Evolutionary conservation across 2,113 vertebrate species (phyloP), one percentile per base, ranked within the genome.

Genomic region (Zosterops borbonicus): DNA sequence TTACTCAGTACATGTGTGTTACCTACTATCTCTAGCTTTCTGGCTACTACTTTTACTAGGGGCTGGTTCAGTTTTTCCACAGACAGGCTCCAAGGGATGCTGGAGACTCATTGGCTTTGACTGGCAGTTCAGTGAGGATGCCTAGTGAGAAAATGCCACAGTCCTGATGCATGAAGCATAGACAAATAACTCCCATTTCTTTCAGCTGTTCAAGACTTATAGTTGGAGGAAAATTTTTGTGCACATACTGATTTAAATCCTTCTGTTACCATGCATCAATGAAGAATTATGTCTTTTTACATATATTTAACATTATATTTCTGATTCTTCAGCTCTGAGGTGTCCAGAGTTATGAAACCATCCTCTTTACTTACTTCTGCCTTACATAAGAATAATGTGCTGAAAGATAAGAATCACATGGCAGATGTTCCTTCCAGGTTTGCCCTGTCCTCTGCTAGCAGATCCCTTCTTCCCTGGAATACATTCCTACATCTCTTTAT

Each of bases 311-410:
- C 15, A 63, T 50, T 22, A 28, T 22, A 53, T 62, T 91, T 76
- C 41, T 46, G n/a, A 46, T 70, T 78, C 44, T 85, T 70, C 46
- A 67, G 14, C 27, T 64, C 62, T 47, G 47, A 64, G 33, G 22
- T 87, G 47, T 68, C 70, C 35, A 55, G 47, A 76, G 39, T 27
- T 82, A 71, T 21, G 19, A 89, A 90, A 59, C 11, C 6, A 8
- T 47, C 28, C 17, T 90, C 24, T 85, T 68, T 55, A 55, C 27
- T 71, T 71, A 24, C 24, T 87, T 90, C 55, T 52, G 15, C 14
- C 33, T 55, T 35, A 37, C 0, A 0, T 58, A 23, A 62, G 11
- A 58, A 69, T 12, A 81, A 39, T 0, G 0, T 60, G 49, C 27
- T 44, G 77, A 62, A 82, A 91, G 14, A 33, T 5, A 56, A 28